Evolutionary conservation across 1,140 invertebrate genomes (phyloP).

Genomic region (Monochamus saltuarius): DNA sequence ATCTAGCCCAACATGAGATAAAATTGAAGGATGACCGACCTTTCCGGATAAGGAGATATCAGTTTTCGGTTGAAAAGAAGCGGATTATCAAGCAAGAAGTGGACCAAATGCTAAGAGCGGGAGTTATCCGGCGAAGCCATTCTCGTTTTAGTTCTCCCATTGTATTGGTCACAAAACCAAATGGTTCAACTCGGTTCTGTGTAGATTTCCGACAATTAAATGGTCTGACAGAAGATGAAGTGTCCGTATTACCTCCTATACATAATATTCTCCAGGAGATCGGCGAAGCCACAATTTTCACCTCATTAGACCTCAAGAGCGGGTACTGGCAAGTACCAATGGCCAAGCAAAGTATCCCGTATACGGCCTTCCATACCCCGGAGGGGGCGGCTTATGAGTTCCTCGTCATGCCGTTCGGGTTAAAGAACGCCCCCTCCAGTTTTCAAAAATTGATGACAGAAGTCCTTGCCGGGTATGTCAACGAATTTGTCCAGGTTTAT

Average conservation of each 20-base stretch:
- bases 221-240: constrained; percentile 43
- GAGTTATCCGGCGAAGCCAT: too few species aligned
- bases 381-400: constrained; percentile 35
- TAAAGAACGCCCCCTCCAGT: constrained; percentile 39
- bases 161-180: constrained; percentile 43
- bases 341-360: constrained; percentile 21
- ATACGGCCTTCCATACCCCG: constrained; percentile 42
- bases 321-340: constrained; percentile 43
- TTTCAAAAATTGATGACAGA: constrained; percentile 42
- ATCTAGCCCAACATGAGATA: too few species aligned
- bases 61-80: too few species aligned
- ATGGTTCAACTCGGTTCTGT: constrained; percentile 45
- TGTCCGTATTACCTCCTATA: constrained; percentile 37
- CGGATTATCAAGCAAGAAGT: too few species aligned
- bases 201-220: constrained; percentile 52
- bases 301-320: constrained; percentile 32
- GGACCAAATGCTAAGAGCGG: too few species aligned
- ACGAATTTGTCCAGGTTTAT: constrained; percentile 37
- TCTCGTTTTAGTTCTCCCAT: too few species aligned
- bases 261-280: constrained; percentile 15
- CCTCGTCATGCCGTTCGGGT: constrained; percentile 39
- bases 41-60: too few species aligned
- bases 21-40: too few species aligned
- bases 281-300: constrained; percentile 23
- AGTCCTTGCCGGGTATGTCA: constrained; percentile 24